Conservation (phyloP, 2,888 invertebrate genomes). For the Hypomecis punctinalis region DNA sequence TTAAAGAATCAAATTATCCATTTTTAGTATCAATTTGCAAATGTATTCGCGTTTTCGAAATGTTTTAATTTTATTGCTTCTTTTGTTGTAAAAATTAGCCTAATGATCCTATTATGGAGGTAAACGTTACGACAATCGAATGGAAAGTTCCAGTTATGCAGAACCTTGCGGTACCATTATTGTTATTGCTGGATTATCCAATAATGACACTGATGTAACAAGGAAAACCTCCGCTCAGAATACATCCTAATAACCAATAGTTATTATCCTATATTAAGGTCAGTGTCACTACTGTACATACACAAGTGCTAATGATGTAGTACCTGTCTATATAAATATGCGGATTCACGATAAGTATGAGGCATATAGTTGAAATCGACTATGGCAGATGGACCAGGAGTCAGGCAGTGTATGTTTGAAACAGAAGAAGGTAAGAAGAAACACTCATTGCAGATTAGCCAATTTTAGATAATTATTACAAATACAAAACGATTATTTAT, state of each 20-base stretch:
- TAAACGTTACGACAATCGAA: conserved; percentile 8
- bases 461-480: too few relatives aligned
- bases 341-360: too few relatives aligned
- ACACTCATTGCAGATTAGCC: too few relatives aligned
- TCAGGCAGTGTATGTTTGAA: too few relatives aligned
- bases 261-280: conserved; percentile 44
- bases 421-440: too few relatives aligned
- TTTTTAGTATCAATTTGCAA: neutral
- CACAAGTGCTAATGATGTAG: conserved; percentile 20
- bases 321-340: too few relatives aligned
- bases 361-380: too few relatives aligned
- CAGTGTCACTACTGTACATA: conserved; percentile 48
- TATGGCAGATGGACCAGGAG: too few relatives aligned
- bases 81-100: conserved; percentile 2
- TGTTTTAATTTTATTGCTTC: conserved; percentile 11
- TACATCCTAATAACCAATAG: conserved; percentile 8
- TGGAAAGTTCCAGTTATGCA: conserved; percentile 47
- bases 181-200: conserved; percentile 49
- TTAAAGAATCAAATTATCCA: neutral
- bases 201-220: conserved; percentile 57
- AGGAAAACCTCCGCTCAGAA: conserved; percentile 52
- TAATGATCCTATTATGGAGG: conserved; percentile 1
- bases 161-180: conserved; percentile 38
- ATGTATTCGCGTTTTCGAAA: conserved; percentile 4
- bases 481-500: too few relatives aligned